Base-by-base conservation (phyloP, 2,113 vertebrate species). In the Actenoides lindsayi region DNA sequence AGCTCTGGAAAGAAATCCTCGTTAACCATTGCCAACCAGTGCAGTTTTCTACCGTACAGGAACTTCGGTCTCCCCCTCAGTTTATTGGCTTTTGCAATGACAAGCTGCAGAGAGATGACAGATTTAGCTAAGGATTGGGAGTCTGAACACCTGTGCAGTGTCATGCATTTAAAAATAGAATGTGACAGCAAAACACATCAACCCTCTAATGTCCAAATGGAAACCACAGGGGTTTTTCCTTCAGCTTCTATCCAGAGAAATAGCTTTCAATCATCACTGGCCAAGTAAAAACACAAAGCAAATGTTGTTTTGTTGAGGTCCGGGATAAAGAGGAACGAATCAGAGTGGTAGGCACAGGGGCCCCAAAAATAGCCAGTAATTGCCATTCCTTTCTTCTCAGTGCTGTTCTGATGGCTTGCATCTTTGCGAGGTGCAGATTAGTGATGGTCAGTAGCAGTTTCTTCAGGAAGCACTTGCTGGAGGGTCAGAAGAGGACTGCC, bases 141-240 rank as follows among this genome's bases (percentile, higher is more conserved):
- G 50, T 69, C 93, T 94, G 94, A 96, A 97, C 95, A 96, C 96
- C 96, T 96, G 96, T 94, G 96, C 87, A 75, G 74, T 95, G 94
- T 94, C 95, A 95, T 95, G 91, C 94, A 87, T 97, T 96, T 91
- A 87, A 96, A 96, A 96, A 96, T 79, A 94, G 95, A 83, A 83
- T 1, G 70, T 94, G 94, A 87, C 89, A 96, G 91, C 87, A 94
- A 96, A 97, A 94, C 91, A 82, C 68, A 91, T 89, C 94, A 93
- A 71, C 77, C 80, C 83, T 91, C 81, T 82, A 54, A 94, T 89
- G 93, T 95, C 96, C 94, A 94, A 95, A 92, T 90, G 92, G 81
- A 95, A 96, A 87, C 96, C 87, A 83, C 25, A 15, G 83, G 87
- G 64, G 54, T 42, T 94, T 95, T 96, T 89, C 69, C 69, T 93